Evolutionary conservation across 2,113 vertebrate genomes (phyloP).

Genomic region (Rhinolophus ferrumequinum): DNA sequence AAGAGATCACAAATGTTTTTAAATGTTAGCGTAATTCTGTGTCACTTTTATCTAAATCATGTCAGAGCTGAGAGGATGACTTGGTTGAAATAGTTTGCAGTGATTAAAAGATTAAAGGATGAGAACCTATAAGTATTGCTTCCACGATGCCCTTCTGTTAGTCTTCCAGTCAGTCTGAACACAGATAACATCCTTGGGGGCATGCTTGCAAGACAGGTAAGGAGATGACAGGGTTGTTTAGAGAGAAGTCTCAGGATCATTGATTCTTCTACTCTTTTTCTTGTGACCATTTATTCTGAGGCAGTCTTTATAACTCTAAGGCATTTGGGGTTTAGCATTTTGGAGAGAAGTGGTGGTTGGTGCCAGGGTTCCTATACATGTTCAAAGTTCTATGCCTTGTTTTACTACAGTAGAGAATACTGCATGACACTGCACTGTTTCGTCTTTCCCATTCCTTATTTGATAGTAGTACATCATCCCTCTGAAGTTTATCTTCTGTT

Average conservation of each 20-base stretch:
- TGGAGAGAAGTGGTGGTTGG: background rate
- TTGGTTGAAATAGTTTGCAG: conserved; percentile 26
- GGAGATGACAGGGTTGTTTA: background rate
- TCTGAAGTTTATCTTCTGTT: conserved; percentile 18
- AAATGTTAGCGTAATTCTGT: conserved; percentile 26
- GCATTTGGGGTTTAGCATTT: background rate
- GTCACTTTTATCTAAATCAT: conserved; percentile 22
- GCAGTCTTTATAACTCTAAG: background rate
- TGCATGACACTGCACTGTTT: background rate
- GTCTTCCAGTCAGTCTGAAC: background rate
- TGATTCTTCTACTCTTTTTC: conserved; percentile 6
- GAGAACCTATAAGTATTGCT: background rate
- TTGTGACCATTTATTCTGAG: background rate
- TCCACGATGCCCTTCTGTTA: background rate
- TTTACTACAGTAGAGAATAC: conserved; percentile 16
- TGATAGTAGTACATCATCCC: background rate
- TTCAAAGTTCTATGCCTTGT: background rate
- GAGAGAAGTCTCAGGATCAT: background rate
- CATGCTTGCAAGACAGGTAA: background rate
- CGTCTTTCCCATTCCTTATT: background rate
- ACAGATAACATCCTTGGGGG: background rate
- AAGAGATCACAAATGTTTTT: conserved; percentile 47
- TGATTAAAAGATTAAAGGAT: conserved; percentile 37
- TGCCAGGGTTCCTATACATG: background rate
- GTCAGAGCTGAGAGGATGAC: background rate